Evolutionary conservation across 2,888 invertebrate genomes (phyloP).

Genomic region (Steinernema carpocapsae): DNA sequence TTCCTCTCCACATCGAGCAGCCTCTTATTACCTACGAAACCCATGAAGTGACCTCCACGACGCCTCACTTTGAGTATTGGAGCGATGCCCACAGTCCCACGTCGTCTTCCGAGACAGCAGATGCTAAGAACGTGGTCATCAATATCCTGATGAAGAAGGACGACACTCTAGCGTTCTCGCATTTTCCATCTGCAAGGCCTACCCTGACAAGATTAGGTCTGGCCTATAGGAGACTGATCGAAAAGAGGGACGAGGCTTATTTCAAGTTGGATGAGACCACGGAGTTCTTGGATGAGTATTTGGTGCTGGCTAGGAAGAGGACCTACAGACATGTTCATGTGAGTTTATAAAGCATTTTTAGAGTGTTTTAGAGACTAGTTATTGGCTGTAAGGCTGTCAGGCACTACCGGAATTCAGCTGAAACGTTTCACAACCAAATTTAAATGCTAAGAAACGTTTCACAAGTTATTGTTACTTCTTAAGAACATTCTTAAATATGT

Average conservation of each 20-base stretch:
- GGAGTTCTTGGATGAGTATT: constrained; percentile 26
- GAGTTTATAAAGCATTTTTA: neutral
- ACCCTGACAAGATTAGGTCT: neutral
- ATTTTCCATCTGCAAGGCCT: neutral
- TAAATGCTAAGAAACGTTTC: no score
- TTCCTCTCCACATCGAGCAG: neutral
- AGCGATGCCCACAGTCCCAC: constrained; percentile 29
- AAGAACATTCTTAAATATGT: no score
- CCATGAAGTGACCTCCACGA: neutral
- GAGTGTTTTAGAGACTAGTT: neutral
- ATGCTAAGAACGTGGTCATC: constrained; percentile 10
- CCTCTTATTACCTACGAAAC: constrained; percentile 28
- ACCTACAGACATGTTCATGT: constrained; percentile 29
- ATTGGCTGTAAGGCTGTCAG: no score
- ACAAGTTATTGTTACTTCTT: no score
- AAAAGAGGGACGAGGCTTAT: constrained; percentile 3
- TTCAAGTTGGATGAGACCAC: constrained; percentile 3
- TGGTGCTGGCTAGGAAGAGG: constrained; percentile 16
- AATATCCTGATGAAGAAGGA: constrained; percentile 36
- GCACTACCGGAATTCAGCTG: no score
- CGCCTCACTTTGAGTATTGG: constrained; percentile 27
- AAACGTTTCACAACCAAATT: no score
- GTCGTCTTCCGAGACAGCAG: neutral
- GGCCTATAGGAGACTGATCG: constrained; percentile 7
- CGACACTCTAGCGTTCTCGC: constrained; percentile 35